These are phyloP conservation scores for Mastacembelus armatus DNA, from an alignment of 2,797 vertebrate species.

Conservation along the genomic window DNA sequence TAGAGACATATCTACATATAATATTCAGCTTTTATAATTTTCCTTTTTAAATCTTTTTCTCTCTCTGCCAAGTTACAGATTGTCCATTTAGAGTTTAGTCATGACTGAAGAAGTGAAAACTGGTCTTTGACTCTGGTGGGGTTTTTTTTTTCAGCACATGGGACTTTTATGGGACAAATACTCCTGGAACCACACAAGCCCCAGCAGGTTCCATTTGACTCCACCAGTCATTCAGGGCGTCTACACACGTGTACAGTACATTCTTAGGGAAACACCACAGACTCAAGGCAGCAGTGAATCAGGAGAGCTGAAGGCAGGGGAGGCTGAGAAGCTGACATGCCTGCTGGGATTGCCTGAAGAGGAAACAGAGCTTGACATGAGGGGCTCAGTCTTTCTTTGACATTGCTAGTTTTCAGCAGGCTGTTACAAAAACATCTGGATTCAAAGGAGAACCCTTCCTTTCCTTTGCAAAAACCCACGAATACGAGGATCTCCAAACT, in stretches of 20 bases:
- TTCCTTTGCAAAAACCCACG: slow-evolving; percentile 23
- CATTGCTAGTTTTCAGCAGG: slow-evolving; percentile 50
- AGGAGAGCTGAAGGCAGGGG: slow-evolving; percentile 31
- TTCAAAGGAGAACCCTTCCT: slow-evolving; percentile 41
- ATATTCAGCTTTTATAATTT: neutral
- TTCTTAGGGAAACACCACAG: slow-evolving; percentile 21
- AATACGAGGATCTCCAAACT: slow-evolving; percentile 39
- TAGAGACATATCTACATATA: neutral
- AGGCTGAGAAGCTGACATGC: slow-evolving; percentile 81
- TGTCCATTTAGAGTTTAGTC: neutral
- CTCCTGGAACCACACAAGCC: slow-evolving; percentile 11
- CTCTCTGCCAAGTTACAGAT: neutral
- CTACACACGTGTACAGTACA: neutral
- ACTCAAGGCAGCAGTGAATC: slow-evolving; percentile 12
- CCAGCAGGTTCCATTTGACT: slow-evolving; percentile 17
- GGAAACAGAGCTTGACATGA: slow-evolving; percentile 23
- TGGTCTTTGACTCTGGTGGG: neutral
- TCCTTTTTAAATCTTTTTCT: too few relatives aligned
- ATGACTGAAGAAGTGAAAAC: neutral
- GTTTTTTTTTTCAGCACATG: neutral
- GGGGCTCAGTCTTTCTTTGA: slow-evolving; percentile 47
- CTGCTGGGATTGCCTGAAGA: slow-evolving; percentile 85
- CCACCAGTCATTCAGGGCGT: slow-evolving; percentile 9
- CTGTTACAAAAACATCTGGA: slow-evolving; percentile 39
- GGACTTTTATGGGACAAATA: slow-evolving; percentile 10